These are phyloP conservation scores for Calephelis perditalis DNA, from an alignment of 2,888 invertebrate genomes.

Conservation along the genomic window DNA sequence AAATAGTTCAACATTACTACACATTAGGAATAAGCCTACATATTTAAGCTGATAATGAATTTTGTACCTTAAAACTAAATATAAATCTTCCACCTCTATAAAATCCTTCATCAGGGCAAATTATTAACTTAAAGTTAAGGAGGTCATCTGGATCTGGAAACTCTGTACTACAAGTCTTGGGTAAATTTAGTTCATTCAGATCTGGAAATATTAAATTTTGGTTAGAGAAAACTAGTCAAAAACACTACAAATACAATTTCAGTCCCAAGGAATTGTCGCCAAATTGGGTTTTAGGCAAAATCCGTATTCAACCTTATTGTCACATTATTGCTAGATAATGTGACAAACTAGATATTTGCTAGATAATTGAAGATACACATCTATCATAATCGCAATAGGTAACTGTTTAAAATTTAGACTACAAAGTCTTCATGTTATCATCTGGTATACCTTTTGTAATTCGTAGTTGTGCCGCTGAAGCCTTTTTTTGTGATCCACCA, in stretches of 20 bases:
- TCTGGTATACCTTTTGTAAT: slow-evolving; percentile 92
- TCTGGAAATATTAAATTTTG: slow-evolving; percentile 79
- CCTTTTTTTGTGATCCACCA: slow-evolving; percentile 89
- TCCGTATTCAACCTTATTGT: no score
- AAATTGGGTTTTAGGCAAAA: no score
- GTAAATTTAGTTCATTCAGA: slow-evolving; percentile 97
- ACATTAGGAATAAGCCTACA: no score
- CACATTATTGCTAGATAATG: no score
- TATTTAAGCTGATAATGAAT: no score
- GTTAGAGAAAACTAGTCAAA: not conserved
- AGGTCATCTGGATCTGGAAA: slow-evolving; percentile 98
- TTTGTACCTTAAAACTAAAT: slow-evolving; percentile 92
- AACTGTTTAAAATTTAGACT: not conserved
- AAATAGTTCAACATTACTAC: no score
- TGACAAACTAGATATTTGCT: no score
- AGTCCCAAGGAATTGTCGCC: no score
- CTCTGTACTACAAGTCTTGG: slow-evolving; percentile 97
- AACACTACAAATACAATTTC: no score
- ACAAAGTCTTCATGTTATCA: slow-evolving; percentile 15
- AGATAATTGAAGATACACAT: no score
- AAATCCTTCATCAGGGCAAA: slow-evolving; percentile 98
- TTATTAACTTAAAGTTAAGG: slow-evolving; percentile 95
- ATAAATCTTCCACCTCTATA: slow-evolving; percentile 96
- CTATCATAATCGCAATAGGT: no score
- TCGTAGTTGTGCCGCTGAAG: slow-evolving; percentile 97